Evolutionary conservation across 2,113 vertebrate genomes (phyloP), one percentile per base, ranked within the genome.

Genomic region (Leptocoma aspasia): DNA sequence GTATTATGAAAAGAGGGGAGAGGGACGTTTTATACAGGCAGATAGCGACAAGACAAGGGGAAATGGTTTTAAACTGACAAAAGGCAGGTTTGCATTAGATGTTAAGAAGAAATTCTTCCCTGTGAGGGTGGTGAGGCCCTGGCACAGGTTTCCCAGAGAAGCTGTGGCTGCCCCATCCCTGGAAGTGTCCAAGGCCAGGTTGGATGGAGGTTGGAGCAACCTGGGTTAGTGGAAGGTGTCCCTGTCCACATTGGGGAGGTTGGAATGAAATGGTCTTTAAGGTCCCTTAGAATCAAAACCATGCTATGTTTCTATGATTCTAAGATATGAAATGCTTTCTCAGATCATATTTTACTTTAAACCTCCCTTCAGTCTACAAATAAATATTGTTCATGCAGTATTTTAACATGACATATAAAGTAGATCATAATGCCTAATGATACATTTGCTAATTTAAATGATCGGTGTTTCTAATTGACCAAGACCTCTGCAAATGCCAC

Each of bases 351-450:
- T 63, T 82, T 63, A 28, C 2, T 71, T 85, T 18, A 16, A 5
- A 11, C 5, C 1, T 73, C 35, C 16, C 4, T 87, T 50, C 64
- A 64, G 13, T 50, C 42, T 39, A 33, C 9, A 79, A 49, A 30
- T 0, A 81, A 65, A n/a, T 18, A 11, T 20, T 28, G 5, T 44
- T 68, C 39, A 61, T 41, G 20, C 7, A 47, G 6, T 30, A 49
- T 56, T 91, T 83, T 31, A 59, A 20, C 6, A 21, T 41, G 8
- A 49, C 4, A 12, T 2, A 49, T 26, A 33, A 70, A 73, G 9
- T 18, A 17, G 1, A 0, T 20, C 0, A 3, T n/a, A n/a, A 50
- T 18, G n/a, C 5, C 1, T 24, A 64, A 42, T 7, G 7, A 35
- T 28, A 28, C 1, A 2, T 63, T 63, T n/a, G 11, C 9, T 61